Evolutionary conservation across 1,140 invertebrate species (phyloP).

Genomic region (Brachionus manjavacas): DNA sequence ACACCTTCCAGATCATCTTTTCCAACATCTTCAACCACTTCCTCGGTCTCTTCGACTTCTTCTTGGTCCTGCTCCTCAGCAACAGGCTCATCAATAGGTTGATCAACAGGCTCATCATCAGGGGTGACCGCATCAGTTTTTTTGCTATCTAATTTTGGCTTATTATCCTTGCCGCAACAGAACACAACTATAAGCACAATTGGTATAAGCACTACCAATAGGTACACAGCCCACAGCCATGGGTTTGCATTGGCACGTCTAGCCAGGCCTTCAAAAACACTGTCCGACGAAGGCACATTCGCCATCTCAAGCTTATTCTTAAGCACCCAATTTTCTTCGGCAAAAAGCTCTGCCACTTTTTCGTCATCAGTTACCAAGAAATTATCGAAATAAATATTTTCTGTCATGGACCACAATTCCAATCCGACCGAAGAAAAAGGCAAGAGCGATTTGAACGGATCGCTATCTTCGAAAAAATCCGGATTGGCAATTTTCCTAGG

Average conservation of each 20-base stretch:
- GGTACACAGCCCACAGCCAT: constrained; percentile 81
- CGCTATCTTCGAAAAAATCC: constrained; percentile 82
- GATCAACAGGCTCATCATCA: constrained; percentile 52
- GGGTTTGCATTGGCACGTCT: constrained; percentile 79
- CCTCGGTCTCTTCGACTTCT: constrained; percentile 44
- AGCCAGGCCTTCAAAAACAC: constrained; percentile 71
- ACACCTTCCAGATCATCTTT: constrained; percentile 41
- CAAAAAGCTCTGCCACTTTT: constrained; percentile 72
- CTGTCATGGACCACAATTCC: constrained; percentile 96
- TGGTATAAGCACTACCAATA: constrained; percentile 73
- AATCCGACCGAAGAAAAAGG: constrained; percentile 73
- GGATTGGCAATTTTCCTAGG: constrained; percentile 80
- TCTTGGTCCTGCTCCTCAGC: constrained; percentile 41
- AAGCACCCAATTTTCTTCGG: constrained; percentile 74
- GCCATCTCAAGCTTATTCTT: constrained; percentile 67
- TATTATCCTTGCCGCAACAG: constrained; percentile 61
- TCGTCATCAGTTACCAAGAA: constrained; percentile 81
- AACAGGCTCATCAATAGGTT: constrained; percentile 49
- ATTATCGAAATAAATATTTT: constrained; percentile 82
- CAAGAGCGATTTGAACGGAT: constrained; percentile 70
- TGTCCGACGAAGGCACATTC: constrained; percentile 63
- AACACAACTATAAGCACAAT: constrained; percentile 71
- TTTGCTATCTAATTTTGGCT: constrained; percentile 59
- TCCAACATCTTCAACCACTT: neutral
- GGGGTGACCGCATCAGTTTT: constrained; percentile 63